phyloP scores from a whole-genome alignment of 53 echinoderm and acorn worm species.

The Astropecten irregularis region DNA sequence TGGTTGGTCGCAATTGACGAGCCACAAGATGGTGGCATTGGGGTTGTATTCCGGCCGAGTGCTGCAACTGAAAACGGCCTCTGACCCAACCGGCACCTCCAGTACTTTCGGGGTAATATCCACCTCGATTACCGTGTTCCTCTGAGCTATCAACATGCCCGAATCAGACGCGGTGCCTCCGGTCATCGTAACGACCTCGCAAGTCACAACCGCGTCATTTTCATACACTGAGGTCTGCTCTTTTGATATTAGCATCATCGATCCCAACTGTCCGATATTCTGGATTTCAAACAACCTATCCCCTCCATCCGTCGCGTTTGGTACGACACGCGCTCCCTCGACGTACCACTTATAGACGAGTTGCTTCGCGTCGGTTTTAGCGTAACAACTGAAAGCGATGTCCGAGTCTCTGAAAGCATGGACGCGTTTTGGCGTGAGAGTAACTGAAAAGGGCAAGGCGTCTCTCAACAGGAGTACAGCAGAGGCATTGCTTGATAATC shows the following conservation, averaged over 20 bases:
- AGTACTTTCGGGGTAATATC: slow-evolving; percentile 17
- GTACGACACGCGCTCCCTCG: neutral
- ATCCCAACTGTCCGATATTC: slow-evolving; percentile 1
- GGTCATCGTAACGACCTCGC: neutral
- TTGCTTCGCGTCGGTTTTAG: slow-evolving; percentile 2
- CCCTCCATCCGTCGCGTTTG: neutral
- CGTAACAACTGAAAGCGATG: slow-evolving; percentile 29
- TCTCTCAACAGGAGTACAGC: slow-evolving; percentile 25
- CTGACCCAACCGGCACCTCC: neutral
- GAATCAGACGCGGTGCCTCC: slow-evolving; percentile 1
- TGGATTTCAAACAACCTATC: neutral
- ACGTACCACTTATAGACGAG: slow-evolving; percentile 20
- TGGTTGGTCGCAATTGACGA: neutral
- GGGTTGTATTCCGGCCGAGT: neutral
- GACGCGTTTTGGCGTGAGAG: slow-evolving; percentile 17
- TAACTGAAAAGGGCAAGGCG: neutral
- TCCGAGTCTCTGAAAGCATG: slow-evolving; percentile 9
- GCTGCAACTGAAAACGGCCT: slow-evolving; percentile 1
- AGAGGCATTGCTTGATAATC: slow-evolving; percentile 36
- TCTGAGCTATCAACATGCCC: slow-evolving; percentile 4
- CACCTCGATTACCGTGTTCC: neutral
- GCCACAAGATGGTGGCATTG: slow-evolving; percentile 29
- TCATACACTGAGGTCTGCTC: neutral
- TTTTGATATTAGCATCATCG: slow-evolving; percentile 1
- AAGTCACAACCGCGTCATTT: slow-evolving; percentile 4